Evolutionary conservation across 2,113 vertebrate species (phyloP).

Genomic region (Eubucco bourcierii): DNA sequence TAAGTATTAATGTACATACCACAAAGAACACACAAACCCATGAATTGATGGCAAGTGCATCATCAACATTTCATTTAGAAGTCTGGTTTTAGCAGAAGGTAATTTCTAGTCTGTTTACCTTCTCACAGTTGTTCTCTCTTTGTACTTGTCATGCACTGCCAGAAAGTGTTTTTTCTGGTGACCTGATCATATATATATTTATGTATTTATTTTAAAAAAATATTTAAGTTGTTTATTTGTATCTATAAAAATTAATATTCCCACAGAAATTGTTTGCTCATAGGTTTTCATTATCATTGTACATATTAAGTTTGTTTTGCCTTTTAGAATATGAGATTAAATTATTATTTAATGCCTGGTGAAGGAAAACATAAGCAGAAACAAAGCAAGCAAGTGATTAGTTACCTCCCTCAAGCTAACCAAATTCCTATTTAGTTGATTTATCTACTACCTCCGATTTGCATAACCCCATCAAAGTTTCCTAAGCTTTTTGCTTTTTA

Average conservation of each 20-base stretch:
- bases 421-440: background rate
- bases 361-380: background rate
- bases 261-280: background rate
- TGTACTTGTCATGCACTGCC: background rate
- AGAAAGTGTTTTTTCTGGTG: background rate
- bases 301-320: background rate
- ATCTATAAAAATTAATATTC: background rate
- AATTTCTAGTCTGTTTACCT: background rate
- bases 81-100: background rate
- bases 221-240: background rate
- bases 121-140: background rate
- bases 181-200: background rate
- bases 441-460: background rate
- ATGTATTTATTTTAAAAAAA: too few species aligned
- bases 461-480: background rate
- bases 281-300: background rate
- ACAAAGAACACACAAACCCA: fast-evolving
- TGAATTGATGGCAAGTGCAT: too few species aligned
- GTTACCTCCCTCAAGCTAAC: background rate
- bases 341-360: background rate
- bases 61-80: background rate
- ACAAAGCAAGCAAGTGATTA: background rate
- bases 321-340: background rate
- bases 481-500: background rate
- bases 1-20: background rate